Evolutionary conservation across 2,113 vertebrate species (phyloP).

Genomic region (Cyprinodon tularosa): DNA sequence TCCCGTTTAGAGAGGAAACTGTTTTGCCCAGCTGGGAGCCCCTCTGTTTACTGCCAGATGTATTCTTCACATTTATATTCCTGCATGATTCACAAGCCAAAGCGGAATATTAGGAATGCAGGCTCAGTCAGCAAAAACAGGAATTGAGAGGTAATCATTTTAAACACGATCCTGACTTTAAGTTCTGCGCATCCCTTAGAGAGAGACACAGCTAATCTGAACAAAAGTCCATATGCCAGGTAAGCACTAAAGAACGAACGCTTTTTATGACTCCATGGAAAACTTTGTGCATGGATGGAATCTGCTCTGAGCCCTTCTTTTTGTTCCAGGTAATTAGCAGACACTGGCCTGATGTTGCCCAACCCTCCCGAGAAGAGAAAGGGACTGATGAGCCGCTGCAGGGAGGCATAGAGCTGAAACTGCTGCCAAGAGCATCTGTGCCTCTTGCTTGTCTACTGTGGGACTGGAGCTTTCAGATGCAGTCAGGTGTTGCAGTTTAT

Average conservation of each 20-base stretch:
- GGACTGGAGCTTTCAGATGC: neutral
- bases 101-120: constrained; percentile 46
- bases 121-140: constrained; percentile 45
- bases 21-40: constrained; percentile 24
- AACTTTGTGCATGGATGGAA: neutral
- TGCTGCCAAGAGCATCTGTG: constrained; percentile 14
- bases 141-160: constrained; percentile 51
- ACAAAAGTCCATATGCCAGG: constrained; percentile 12
- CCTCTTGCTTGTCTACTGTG: neutral
- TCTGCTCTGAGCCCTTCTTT: constrained; percentile 24
- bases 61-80: constrained; percentile 61
- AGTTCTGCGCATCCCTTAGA: constrained; percentile 6
- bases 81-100: constrained; percentile 20
- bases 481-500: neutral
- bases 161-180: constrained; percentile 35
- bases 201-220: constrained; percentile 19
- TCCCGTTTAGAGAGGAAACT: constrained; percentile 42
- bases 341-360: neutral
- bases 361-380: constrained; percentile 26
- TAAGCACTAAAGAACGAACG: neutral
- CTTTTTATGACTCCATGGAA: neutral
- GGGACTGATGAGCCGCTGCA: constrained; percentile 1
- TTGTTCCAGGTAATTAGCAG: constrained; percentile 33
- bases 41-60: constrained; percentile 32
- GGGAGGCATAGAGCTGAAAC: constrained; percentile 8